Evolutionary conservation across 2,113 vertebrate genomes (phyloP).

Genomic region (Symphodus melops): DNA sequence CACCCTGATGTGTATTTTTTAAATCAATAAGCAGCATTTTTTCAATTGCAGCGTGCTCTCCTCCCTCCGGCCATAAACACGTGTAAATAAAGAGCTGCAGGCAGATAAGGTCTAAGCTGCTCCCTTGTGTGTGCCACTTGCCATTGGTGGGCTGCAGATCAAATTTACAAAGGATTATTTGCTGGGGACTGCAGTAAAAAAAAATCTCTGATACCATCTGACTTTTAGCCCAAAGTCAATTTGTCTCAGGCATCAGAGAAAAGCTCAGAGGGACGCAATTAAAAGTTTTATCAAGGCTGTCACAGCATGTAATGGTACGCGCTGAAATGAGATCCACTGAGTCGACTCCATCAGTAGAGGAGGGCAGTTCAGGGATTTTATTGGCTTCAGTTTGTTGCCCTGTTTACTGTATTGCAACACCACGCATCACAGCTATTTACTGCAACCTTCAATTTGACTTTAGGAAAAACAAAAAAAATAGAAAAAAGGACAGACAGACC

Average conservation of each 20-base stretch:
- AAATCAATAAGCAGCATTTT: background rate
- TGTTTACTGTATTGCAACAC: slow-evolving; percentile 53
- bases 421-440: slow-evolving; percentile 40
- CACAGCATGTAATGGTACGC: slow-evolving; percentile 66
- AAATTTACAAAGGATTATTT: slow-evolving; percentile 69
- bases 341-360: slow-evolving; percentile 39
- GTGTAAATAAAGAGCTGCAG: slow-evolving; percentile 26
- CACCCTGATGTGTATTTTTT: too few relatives aligned
- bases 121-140: slow-evolving; percentile 42
- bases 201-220: slow-evolving; percentile 67
- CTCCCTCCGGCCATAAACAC: slow-evolving; percentile 2
- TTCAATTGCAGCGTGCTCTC: background rate
- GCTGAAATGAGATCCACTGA: slow-evolving; percentile 62
- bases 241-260: slow-evolving; percentile 65
- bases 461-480: background rate
- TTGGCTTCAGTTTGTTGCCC: slow-evolving; percentile 42
- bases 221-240: slow-evolving; percentile 74
- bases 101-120: slow-evolving; percentile 19
- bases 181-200: slow-evolving; percentile 55
- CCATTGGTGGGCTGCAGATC: slow-evolving; percentile 52
- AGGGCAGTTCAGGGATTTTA: slow-evolving; percentile 32
- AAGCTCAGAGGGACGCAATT: slow-evolving; percentile 70
- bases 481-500: background rate
- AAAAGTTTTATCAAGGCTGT: slow-evolving; percentile 77
- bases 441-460: slow-evolving; percentile 52